phyloP scores from a whole-genome alignment of 2,113 vertebrate genomes.

The Cyphomyrus discorhynchus region DNA sequence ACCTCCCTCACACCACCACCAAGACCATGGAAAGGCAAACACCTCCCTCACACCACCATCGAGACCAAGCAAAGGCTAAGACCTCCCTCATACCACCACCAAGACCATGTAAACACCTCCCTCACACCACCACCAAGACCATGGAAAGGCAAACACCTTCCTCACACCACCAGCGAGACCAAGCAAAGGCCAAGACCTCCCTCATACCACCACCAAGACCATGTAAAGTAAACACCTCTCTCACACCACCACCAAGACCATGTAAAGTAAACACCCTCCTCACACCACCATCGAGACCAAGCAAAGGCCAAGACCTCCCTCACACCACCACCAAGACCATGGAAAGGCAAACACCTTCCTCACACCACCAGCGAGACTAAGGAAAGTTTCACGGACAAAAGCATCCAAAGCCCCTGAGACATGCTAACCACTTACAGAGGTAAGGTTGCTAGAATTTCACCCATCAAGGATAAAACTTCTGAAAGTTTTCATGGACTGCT shows the following conservation, averaged over 20 bases:
- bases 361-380: not conserved
- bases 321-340: not conserved
- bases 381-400: not conserved
- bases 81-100: no score
- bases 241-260: not conserved
- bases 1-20: not conserved
- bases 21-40: not conserved
- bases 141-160: no score
- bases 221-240: not conserved
- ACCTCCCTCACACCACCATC: not conserved
- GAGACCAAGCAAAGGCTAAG: not conserved
- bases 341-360: not conserved
- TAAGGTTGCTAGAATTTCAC: not conserved
- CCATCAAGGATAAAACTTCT: not conserved
- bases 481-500: not conserved
- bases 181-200: not conserved
- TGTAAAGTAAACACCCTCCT: not conserved
- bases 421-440: not conserved
- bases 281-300: not conserved
- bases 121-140: no score
- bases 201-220: not conserved
- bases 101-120: no score
- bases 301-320: not conserved
- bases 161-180: not conserved
- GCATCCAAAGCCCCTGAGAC: not conserved